Evolutionary conservation across 2,888 invertebrate genomes (phyloP), one percentile per base, ranked within the genome.

Genomic region (Cephus rjabovi): DNA sequence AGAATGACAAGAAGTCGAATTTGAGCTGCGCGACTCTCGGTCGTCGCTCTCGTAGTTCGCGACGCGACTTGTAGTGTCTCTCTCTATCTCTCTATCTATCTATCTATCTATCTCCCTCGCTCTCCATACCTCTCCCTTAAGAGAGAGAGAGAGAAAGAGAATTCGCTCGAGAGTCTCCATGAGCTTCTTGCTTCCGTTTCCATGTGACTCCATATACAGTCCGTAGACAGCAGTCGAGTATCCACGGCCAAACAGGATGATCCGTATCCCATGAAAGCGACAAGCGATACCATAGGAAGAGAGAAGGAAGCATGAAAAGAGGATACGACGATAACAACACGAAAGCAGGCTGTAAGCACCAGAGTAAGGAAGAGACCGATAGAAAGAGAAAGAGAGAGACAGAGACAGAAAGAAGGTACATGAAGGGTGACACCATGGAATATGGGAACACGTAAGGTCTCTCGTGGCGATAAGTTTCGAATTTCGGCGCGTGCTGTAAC

Each of bases 401-500:
- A 37, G 12, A 37, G 37, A 37, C 0, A 15, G 12, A n/a, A n/a
- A 40, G 4, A 40, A 40, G 40, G 15, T 40, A 40, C 40, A 40
- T 40, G 40, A 40, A 40, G 40, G 40, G 15, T 40, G 40, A 40
- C 12, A 40, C 40, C 40, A 15, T 40, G 40, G 40, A 40, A 81
- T 30, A 76, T 79, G 82, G 82, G 82, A 79, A 81, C 83, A 82
- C 79, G 80, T 88, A 89, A 82, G 87, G 88, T 81, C 84, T 89
- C 87, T 80, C 83, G 69, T 56, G 37, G 77, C 77, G 83, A 80
- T 75, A 81, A 84, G 89, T 90, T 84, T 90, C 89, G 84, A 83
- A 84, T 90, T 90, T 89, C 90, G 89, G 88, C 89, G 89, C 90
- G 90, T 89, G 90, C 90, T 89, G 83, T 80, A 82, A 86, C 88